phyloP scores from a whole-genome alignment of 2,797 vertebrate genomes.

The Scolopax rusticola region DNA sequence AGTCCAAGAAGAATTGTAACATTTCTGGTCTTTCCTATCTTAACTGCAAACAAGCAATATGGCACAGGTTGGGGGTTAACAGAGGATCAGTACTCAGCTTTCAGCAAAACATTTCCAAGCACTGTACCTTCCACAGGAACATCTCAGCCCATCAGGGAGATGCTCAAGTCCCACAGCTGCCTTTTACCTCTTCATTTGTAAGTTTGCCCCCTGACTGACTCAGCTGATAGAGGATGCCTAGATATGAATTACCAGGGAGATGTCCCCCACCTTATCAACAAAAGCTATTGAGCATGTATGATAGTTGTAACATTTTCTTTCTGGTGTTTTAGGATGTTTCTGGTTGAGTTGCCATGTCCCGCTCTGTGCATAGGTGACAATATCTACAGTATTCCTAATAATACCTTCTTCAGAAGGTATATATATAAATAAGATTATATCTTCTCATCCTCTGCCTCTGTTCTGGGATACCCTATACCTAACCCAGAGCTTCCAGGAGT shows the following conservation, averaged over 20 bases:
- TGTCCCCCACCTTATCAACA: background rate
- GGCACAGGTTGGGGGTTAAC: background rate
- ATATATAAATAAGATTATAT: background rate
- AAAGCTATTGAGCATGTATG: background rate
- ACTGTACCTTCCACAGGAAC: background rate
- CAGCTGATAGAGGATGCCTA: background rate
- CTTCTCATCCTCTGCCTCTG: background rate
- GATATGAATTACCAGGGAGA: background rate
- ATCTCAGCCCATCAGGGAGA: background rate
- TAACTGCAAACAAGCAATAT: background rate
- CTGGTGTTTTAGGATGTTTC: background rate
- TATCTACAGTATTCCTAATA: background rate
- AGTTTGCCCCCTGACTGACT: background rate
- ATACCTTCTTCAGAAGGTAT: background rate
- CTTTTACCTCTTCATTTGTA: background rate
- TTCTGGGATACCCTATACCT: background rate
- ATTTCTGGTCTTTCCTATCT: background rate
- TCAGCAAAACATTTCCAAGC: background rate
- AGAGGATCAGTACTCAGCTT: background rate
- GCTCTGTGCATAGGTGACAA: background rate
- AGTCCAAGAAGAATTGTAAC: background rate
- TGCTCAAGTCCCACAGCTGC: background rate
- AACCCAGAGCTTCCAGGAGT: background rate
- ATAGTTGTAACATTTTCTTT: background rate
- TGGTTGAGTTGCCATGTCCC: background rate